Conservation (phyloP, 1,140 invertebrate genomes). For the Sycophaga agraensis region DNA sequence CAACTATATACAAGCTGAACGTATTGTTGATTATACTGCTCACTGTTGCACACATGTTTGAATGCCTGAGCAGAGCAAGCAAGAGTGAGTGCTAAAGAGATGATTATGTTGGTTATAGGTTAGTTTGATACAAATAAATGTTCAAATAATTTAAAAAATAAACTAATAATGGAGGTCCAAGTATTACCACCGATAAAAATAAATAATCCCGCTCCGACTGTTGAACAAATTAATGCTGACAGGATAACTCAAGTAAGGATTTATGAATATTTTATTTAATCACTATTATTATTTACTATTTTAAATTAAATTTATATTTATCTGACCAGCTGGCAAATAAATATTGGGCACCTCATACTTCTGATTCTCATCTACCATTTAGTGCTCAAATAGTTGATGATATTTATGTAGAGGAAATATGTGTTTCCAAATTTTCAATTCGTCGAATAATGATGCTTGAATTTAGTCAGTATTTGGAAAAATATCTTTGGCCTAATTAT, state of each 20-base stretch:
- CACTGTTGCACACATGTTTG: too few relatives aligned
- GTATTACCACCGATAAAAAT: constrained; percentile 47
- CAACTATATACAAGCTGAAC: too few relatives aligned
- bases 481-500: constrained; percentile 97
- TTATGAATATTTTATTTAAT: neutral
- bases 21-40: too few relatives aligned
- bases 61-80: too few relatives aligned
- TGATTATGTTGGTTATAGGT: constrained; percentile 1
- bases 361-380: constrained; percentile 68
- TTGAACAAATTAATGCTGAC: constrained; percentile 83
- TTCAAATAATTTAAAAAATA: too few relatives aligned
- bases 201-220: constrained; percentile 70
- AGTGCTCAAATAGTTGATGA: constrained; percentile 76
- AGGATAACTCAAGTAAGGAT: constrained; percentile 72
- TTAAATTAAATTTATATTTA: constrained; percentile 29
- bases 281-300: neutral
- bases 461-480: constrained; percentile 96
- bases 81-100: too few relatives aligned
- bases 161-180: constrained; percentile 45
- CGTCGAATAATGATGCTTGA: constrained; percentile 93
- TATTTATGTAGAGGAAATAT: constrained; percentile 80
- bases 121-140: too few relatives aligned
- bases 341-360: constrained; percentile 84
- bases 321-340: constrained; percentile 75
- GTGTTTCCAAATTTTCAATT: constrained; percentile 76